Evolutionary conservation across 2,797 vertebrate species (phyloP).

Genomic region (Squalus acanthias): DNA sequence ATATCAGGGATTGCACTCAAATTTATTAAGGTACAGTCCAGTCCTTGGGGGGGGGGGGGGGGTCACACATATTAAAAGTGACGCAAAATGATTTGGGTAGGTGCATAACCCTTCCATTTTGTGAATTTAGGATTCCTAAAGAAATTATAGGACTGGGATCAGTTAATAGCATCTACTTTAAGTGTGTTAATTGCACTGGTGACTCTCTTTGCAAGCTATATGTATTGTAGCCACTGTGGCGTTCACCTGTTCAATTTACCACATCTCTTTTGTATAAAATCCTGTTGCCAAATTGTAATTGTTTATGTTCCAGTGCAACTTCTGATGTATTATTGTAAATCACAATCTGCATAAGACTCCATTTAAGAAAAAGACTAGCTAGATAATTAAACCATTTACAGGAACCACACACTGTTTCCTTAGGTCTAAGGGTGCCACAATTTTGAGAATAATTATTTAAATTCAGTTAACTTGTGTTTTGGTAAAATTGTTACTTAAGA

Average conservation of each 20-base stretch:
- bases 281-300: constrained; percentile 7
- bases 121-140: not conserved
- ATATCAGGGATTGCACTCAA: not conserved
- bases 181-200: not conserved
- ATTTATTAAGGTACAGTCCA: not conserved
- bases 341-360: not conserved
- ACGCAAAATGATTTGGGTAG: not conserved
- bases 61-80: not conserved
- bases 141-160: not conserved
- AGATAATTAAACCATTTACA: constrained; percentile 37
- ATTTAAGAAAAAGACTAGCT: not conserved
- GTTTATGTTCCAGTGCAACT: not conserved
- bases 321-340: not conserved
- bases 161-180: not conserved
- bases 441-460: not conserved
- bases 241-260: not conserved
- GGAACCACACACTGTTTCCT: constrained; percentile 40
- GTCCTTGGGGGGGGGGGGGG: too few species aligned
- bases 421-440: constrained; percentile 14
- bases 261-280: not conserved
- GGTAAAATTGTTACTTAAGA: not conserved
- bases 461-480: not conserved
- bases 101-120: not conserved
- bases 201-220: not conserved
- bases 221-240: not conserved